A percentile compares a stretch with the other conserved stretches of the same genome.
These are phyloP conservation scores for Mycalesis mineus DNA, from an alignment of 2,888 invertebrate genomes.

Conservation along the genomic window DNA sequence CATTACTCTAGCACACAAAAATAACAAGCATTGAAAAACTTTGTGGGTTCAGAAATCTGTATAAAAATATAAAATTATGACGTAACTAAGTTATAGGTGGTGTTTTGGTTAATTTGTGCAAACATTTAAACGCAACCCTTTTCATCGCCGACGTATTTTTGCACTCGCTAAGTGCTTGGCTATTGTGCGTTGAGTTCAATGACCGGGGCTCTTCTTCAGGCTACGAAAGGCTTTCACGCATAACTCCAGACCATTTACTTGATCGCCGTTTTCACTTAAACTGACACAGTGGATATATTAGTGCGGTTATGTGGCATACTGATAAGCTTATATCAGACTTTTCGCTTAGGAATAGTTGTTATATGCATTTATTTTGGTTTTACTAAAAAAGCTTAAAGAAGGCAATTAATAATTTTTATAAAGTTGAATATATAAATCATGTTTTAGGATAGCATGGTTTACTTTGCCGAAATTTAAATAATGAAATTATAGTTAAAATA, in stretches of 20 bases:
- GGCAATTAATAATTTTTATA: too few relatives aligned
- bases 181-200: constrained; percentile 24
- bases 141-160: constrained; percentile 6
- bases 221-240: constrained; percentile 25
- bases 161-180: constrained; percentile 16
- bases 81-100: background rate
- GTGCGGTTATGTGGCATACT: background rate
- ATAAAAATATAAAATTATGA: background rate
- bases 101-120: constrained; percentile 4
- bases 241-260: constrained; percentile 18
- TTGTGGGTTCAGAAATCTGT: too few relatives aligned
- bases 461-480: too few relatives aligned
- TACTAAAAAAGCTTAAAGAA: too few relatives aligned
- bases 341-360: too few relatives aligned
- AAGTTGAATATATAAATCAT: too few relatives aligned
- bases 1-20: too few relatives aligned
- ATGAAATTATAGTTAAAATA: too few relatives aligned
- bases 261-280: constrained; percentile 17
- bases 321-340: background rate
- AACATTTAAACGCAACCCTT: background rate
- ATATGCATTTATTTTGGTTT: too few relatives aligned
- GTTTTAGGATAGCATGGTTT: too few relatives aligned
- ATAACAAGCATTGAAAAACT: too few relatives aligned
- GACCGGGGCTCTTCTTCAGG: constrained; percentile 22
- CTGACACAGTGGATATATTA: constrained; percentile 5